Percentiles rank a stretch among this genome's conserved stretches.
Evolutionary conservation across 2,113 vertebrate species (phyloP).

Genomic region (Mesembrinibis cayennensis): DNA sequence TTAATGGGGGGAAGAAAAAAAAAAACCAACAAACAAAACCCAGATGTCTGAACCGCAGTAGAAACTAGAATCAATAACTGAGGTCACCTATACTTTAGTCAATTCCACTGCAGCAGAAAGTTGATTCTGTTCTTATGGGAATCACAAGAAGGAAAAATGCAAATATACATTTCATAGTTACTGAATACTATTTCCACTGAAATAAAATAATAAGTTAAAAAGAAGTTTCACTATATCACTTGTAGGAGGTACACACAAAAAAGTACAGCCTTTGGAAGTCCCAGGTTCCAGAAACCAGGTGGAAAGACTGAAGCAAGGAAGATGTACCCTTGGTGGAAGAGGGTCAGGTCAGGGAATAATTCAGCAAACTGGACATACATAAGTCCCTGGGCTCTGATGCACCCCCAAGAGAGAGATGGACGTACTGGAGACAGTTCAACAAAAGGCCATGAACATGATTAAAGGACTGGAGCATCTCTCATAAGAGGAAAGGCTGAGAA

Average conservation of each 20-base stretch:
- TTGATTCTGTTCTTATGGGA: not conserved
- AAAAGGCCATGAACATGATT: not conserved
- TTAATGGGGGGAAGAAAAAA: too few relatives aligned
- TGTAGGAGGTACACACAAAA: not conserved
- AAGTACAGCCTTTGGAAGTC: not conserved
- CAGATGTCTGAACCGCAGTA: not conserved
- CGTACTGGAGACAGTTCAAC: fast-evolving
- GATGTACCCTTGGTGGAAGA: not conserved
- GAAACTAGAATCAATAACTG: not conserved
- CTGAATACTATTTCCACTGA: not conserved
- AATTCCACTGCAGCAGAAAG: not conserved
- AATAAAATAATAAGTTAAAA: not conserved
- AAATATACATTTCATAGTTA: fast-evolving
- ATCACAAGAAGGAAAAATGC: not conserved
- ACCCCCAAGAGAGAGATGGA: not conserved
- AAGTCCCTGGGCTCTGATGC: not conserved
- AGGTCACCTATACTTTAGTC: not conserved
- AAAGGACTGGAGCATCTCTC: not conserved
- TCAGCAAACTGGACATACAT: not conserved
- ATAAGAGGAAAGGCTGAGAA: not conserved
- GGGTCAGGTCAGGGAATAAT: not conserved
- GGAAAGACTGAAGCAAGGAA: not conserved
- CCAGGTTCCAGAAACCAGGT: not conserved
- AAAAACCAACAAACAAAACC: too few relatives aligned
- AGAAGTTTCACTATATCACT: not conserved